These are phyloP conservation scores for Globicephala melas DNA, from an alignment of 2,113 vertebrate species.

Conservation along the genomic window DNA sequence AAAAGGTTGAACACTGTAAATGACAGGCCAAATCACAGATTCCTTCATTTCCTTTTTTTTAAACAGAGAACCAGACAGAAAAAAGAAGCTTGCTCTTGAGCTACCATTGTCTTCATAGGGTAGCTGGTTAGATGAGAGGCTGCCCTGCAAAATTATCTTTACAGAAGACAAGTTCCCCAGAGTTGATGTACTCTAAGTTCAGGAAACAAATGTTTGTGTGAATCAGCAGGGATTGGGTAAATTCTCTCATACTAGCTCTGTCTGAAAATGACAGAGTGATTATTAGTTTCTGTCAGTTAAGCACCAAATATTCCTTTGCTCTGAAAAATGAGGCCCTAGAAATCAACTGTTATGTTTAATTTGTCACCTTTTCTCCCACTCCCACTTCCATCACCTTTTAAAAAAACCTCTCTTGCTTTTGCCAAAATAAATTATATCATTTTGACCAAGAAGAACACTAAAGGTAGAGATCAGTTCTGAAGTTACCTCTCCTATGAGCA, in stretches of 20 bases:
- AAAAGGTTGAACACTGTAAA: neutral
- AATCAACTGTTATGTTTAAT: neutral
- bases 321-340: constrained; percentile 14
- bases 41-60: neutral
- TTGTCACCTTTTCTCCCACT: constrained; percentile 30
- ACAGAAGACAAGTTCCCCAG: neutral
- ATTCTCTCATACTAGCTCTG: neutral
- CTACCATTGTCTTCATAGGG: neutral
- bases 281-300: neutral
- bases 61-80: neutral
- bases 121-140: neutral
- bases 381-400: neutral
- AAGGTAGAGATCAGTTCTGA: neutral
- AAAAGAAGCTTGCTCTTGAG: neutral
- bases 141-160: neutral
- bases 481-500: neutral
- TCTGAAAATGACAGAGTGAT: constrained; percentile 18
- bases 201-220: neutral
- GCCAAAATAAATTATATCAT: neutral
- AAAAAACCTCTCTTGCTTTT: neutral
- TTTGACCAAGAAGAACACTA: constrained; percentile 28
- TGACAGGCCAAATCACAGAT: neutral
- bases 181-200: neutral
- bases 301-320: neutral
- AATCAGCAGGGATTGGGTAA: neutral